phyloP scores from a whole-genome alignment of 1,140 invertebrate species.

The Drosophila azteca region DNA sequence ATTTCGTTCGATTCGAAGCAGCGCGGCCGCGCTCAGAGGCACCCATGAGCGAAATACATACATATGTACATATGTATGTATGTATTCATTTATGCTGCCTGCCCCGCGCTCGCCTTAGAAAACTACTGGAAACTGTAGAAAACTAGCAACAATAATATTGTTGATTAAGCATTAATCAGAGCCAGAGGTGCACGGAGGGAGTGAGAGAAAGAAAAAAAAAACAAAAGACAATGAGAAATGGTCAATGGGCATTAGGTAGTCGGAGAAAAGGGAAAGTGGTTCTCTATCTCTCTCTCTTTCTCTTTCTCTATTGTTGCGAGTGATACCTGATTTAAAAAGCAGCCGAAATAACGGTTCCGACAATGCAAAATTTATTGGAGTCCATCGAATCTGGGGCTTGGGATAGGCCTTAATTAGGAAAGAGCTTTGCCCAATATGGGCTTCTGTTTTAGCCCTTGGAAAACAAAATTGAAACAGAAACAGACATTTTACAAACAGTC shows the following conservation, averaged over 20 bases:
- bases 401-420: constrained; percentile 56
- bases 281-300: background rate
- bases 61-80: too few species aligned
- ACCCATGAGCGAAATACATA: constrained; percentile 26
- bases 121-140: constrained; percentile 46
- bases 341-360: constrained; percentile 23
- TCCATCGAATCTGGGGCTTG: constrained; percentile 1
- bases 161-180: constrained; percentile 81
- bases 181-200: constrained; percentile 23
- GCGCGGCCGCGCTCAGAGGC: background rate
- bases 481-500: background rate
- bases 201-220: constrained; percentile 27
- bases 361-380: constrained; percentile 37
- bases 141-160: constrained; percentile 79
- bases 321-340: too few species aligned
- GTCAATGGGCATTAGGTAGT: constrained; percentile 25
- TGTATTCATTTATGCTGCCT: constrained; percentile 22
- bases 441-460: constrained; percentile 59
- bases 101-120: background rate
- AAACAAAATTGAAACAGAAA: constrained; percentile 29
- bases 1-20: constrained; percentile 36
- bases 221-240: constrained; percentile 22
- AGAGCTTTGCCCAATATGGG: constrained; percentile 61
- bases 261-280: constrained; percentile 62
- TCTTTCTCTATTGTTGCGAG: background rate